Percentiles rank a stretch among this genome's conserved stretches.
These are phyloP conservation scores for Wiebesia pumilae DNA, from an alignment of 1,140 invertebrate genomes.

Conservation along the genomic window DNA sequence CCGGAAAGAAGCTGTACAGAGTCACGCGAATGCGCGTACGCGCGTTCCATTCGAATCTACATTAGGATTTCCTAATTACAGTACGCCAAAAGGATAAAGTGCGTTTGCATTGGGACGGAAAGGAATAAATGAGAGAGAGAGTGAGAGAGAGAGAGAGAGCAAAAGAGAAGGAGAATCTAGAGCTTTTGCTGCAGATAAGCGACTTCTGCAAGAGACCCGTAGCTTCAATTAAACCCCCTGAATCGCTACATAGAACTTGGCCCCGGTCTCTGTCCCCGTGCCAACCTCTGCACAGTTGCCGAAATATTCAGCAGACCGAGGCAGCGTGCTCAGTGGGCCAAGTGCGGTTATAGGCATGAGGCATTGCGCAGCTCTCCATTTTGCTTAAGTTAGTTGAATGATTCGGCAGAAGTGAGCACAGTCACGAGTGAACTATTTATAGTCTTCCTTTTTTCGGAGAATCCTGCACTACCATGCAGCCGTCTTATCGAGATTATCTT, in stretches of 20 bases:
- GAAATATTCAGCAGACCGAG: not conserved
- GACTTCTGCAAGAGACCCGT: not conserved
- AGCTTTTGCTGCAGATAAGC: conserved; percentile 10
- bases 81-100: not conserved
- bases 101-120: not conserved
- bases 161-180: not conserved
- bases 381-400: not conserved
- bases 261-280: not conserved
- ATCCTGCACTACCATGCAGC: no score
- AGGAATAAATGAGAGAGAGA: not conserved
- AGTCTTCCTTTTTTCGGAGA: not conserved
- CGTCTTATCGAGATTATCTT: not conserved
- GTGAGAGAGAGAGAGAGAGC: not conserved
- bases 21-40: not conserved
- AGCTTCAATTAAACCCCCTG: conserved; percentile 32
- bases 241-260: not conserved
- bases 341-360: not conserved
- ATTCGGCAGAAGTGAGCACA: not conserved
- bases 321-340: no score
- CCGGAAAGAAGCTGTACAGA: not conserved
- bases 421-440: not conserved
- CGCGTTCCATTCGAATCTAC: not conserved
- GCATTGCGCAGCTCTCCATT: not conserved
- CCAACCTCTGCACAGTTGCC: not conserved
- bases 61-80: conserved; percentile 40